These are phyloP conservation scores for Tenebrosternarchus preto DNA, from an alignment of 2,113 vertebrate genomes.

Conservation along the genomic window DNA sequence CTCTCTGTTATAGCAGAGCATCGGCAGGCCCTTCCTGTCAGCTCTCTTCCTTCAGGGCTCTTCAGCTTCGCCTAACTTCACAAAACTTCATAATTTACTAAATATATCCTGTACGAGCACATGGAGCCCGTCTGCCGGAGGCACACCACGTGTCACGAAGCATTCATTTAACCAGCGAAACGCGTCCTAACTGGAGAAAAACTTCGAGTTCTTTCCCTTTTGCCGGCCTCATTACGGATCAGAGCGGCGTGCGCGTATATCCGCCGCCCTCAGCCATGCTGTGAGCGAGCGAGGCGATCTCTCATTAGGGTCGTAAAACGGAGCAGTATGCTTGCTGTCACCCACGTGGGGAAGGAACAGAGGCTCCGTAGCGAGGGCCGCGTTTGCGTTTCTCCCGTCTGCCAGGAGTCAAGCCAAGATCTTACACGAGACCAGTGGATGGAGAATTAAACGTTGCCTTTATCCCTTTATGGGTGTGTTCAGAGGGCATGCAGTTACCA, in stretches of 20 bases:
- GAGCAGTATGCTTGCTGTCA: conserved; percentile 58
- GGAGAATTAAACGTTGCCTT: not conserved
- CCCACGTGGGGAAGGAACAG: conserved; percentile 51
- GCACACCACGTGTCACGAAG: conserved; percentile 63
- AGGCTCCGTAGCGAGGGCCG: conserved; percentile 37
- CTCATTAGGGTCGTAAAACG: conserved; percentile 66
- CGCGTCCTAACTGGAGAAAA: conserved; percentile 64
- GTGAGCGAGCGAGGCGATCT: conserved; percentile 56
- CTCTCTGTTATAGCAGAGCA: conserved; percentile 33
- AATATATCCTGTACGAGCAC: conserved; percentile 56
- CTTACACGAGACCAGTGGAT: not conserved
- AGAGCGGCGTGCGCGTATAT: conserved; percentile 42
- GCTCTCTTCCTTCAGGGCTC: conserved; percentile 43
- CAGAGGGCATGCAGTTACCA: not conserved
- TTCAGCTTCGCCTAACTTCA: conserved; percentile 36
- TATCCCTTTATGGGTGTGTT: not conserved
- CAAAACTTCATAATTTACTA: conserved; percentile 57
- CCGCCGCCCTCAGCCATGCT: conserved; percentile 59
- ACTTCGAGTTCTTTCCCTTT: conserved; percentile 46
- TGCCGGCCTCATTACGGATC: conserved; percentile 52
- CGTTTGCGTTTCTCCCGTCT: conserved; percentile 33
- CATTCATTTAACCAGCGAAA: conserved; percentile 60
- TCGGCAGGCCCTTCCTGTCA: conserved; percentile 45
- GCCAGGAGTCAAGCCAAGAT: conserved; percentile 18
- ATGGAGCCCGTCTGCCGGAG: conserved; percentile 40